Conservation (phyloP, 2,113 vertebrate genomes). For the Boleophthalmus pectinirostris region DNA sequence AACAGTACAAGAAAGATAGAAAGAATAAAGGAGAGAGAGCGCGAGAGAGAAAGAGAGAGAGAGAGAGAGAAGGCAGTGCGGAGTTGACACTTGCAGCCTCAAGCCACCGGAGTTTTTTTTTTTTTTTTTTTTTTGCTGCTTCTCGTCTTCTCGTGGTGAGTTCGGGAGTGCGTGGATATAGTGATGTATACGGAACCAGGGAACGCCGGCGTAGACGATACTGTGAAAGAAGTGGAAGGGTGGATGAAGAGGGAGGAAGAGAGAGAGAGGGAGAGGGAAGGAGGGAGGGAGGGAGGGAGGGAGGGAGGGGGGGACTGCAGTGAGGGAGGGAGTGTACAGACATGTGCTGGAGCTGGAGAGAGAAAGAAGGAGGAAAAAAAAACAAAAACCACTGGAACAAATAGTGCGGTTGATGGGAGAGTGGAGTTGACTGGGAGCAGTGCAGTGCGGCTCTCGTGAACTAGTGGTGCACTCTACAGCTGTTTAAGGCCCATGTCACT, state of each 20-base stretch:
- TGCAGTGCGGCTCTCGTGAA: background rate
- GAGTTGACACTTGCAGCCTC: slow-evolving; percentile 71
- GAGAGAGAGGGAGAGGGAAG: background rate
- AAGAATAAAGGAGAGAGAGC: background rate
- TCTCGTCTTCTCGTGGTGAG: background rate
- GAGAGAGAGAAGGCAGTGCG: slow-evolving; percentile 37
- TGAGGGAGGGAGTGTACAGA: slow-evolving; percentile 26
- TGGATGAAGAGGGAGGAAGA: background rate
- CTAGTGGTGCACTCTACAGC: background rate
- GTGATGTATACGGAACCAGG: slow-evolving; percentile 51
- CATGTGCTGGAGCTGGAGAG: slow-evolving; percentile 13
- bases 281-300: slow-evolving; percentile 8
- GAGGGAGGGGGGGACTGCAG: slow-evolving; percentile 21
- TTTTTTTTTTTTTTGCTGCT: background rate
- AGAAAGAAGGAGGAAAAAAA: background rate
- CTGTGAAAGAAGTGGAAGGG: slow-evolving; percentile 56
- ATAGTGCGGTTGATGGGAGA: slow-evolving; percentile 1
- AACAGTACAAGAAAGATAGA: background rate
- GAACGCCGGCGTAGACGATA: slow-evolving; percentile 62
- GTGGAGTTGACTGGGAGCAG: background rate
- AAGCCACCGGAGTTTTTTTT: slow-evolving; percentile 62
- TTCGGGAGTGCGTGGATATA: slow-evolving; percentile 59
- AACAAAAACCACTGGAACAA: background rate
- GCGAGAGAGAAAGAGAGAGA: background rate
- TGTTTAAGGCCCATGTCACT: background rate